Evolutionary conservation across 2,888 invertebrate genomes (phyloP), one percentile per base, ranked within the genome.

Genomic region (Drosophila quasianomalipes): DNA sequence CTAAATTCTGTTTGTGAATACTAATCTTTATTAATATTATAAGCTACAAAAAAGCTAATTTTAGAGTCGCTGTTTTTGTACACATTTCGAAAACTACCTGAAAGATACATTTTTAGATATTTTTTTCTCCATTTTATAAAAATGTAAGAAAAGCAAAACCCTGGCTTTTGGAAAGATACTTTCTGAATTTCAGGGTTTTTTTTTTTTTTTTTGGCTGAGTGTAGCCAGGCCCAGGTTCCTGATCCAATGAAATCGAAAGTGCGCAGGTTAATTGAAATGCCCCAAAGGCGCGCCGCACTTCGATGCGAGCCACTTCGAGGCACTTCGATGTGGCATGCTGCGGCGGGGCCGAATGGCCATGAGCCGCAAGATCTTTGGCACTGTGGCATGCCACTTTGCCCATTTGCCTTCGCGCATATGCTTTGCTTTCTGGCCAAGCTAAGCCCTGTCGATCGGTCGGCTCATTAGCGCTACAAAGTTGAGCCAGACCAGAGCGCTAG

Each of bases 231-330:
- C 49, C 47, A 28, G 57, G 41, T 35, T n/a, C 66, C 61, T 44
- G 70, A 63, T 70, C 67, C 78, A 86, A 83, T 78, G 89, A 88
- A 88, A 88, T 83, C 82, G 87, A 88, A 88, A 88, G 87, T 88
- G 87, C 89, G 83, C 85, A 74, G 85, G 83, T 85, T 88, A 88
- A 88, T 88, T 88, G 87, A 88, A 88, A 89, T 89, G 82, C 85
- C 87, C 81, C 74, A 85, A 82, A 83, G 86, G 85, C 73, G 81
- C 68, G 83, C 80, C 75, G 76, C 69, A 57, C 52, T 53, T 44
- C 41, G 39, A 28, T 49, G 30, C 65, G 30, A 52, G 52, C 52
- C 19, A 28, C 37, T 58, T 52, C 28, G 19, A 55, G 55, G 26
- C 55, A 39, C 39, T 39, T 57, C 57, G 39, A 47, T 67, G 68